Evolutionary conservation across 1,140 invertebrate genomes (phyloP), one percentile per base, ranked within the genome.

Genomic region (Penaeus vannamei): DNA sequence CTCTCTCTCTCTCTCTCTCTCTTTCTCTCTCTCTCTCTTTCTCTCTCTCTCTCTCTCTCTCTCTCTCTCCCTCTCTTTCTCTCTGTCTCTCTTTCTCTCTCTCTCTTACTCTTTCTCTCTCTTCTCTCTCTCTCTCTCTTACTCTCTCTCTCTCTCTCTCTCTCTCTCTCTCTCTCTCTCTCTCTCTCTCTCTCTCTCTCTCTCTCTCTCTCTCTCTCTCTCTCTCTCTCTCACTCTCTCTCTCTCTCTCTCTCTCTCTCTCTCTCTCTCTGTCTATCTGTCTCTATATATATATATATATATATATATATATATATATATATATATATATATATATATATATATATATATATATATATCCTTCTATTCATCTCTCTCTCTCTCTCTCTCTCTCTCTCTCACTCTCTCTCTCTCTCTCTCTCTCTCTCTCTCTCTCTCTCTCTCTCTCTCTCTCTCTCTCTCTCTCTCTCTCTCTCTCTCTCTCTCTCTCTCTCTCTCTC

Each of bases 311-410:
- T 36, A 1, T 36, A 1, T 36, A 1, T 36, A 1, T 36, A 1
- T 36, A 1, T 36, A 10, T n/a, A 4, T 82, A 53, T 23, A 7
- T 23, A 22, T 19, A 23, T 61, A 29, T 4, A 7, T n/a, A 17
- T 26, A 2, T 29, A 5, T 29, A 23, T 69, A 26, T 66, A 26
- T 84, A 61, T 69, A 61, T 84, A 61, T 69, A 61, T 69, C 62
- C 69, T 29, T 85, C 62, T 69, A 32, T 53, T 42, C 69, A 62
- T 46, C 83, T 85, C 64, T 85, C 64, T 85, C 83, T 85, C 64
- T 53, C 36, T 85, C 83, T 85, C 64, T 85, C 64, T 85, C 83
- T 85, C 83, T 85, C 84, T 85, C 84, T 85, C 84, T 85, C 84
- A 72, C 84, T 85, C 84, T 85, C 84, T 85, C 83, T 42, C 26